A percentile compares a stretch with the other conserved stretches of the same genome.
phyloP scores from a whole-genome alignment of 2,113 vertebrate genomes.

The Cygnus buccinator region DNA sequence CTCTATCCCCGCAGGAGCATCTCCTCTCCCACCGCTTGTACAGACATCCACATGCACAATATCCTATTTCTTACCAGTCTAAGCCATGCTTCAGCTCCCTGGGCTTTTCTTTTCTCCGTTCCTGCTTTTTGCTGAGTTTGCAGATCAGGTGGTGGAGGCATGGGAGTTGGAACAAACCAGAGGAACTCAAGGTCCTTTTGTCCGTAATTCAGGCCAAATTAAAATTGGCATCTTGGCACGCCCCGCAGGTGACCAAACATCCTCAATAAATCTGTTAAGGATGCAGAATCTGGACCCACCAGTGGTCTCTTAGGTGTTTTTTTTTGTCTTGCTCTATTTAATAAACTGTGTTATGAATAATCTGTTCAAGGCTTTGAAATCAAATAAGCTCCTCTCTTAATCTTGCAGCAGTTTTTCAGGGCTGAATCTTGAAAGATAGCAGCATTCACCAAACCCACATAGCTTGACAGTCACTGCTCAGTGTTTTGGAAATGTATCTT shows the following conservation, averaged over 20 bases:
- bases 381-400: conserved; percentile 46
- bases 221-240: background rate
- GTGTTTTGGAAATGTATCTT: conserved; percentile 53
- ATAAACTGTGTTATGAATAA: conserved; percentile 28
- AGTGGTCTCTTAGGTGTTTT: background rate
- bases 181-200: background rate
- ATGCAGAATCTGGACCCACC: background rate
- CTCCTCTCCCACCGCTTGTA: background rate
- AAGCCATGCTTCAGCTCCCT: background rate
- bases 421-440: conserved; percentile 47
- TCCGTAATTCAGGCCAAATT: background rate
- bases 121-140: background rate
- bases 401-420: background rate
- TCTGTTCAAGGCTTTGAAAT: conserved; percentile 52
- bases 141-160: background rate
- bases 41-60: fast-evolving
- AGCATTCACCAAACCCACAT: background rate
- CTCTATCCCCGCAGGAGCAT: background rate
- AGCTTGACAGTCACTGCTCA: conserved; percentile 38
- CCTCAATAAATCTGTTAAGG: background rate
- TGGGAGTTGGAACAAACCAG: background rate
- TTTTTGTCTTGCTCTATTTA: conserved; percentile 27
- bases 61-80: background rate
- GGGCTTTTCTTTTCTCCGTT: background rate
- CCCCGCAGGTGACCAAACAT: background rate